phyloP scores from a whole-genome alignment of 2,113 vertebrate species.

The Laterallus jamaicensis region DNA sequence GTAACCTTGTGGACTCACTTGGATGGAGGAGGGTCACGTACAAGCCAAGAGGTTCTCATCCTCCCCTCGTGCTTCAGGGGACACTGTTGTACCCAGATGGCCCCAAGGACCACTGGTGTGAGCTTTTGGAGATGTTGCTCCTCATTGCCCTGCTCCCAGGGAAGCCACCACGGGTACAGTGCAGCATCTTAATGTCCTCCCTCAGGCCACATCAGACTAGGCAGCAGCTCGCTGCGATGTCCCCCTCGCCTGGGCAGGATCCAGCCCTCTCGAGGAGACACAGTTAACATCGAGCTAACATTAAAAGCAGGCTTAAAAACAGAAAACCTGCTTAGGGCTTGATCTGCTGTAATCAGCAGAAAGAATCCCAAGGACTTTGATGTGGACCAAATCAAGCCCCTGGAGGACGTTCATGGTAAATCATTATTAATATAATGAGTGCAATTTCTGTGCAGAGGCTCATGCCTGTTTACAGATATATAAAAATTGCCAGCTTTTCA shows the following conservation, averaged over 20 bases:
- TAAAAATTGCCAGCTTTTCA: constrained; percentile 52
- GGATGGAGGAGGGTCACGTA: not conserved
- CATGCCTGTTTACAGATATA: constrained; percentile 47
- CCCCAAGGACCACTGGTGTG: not conserved
- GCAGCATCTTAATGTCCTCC: not conserved
- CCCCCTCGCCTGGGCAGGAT: not conserved
- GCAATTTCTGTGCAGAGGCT: constrained; percentile 59
- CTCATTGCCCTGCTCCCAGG: not conserved
- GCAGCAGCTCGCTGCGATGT: fast-evolving
- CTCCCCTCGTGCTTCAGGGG: not conserved
- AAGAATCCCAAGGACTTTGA: constrained; percentile 69
- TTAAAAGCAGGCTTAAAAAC: constrained; percentile 22
- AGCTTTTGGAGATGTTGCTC: not conserved
- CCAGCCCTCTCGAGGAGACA: not conserved
- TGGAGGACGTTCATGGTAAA: constrained; percentile 59
- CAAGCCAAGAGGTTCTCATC: not conserved
- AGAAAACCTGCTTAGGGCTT: constrained; percentile 45
- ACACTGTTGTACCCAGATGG: not conserved
- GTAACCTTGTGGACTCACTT: not conserved
- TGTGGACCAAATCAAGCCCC: constrained; percentile 69
- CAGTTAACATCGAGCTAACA: not conserved
- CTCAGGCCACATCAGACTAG: fast-evolving
- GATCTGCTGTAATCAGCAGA: constrained; percentile 63
- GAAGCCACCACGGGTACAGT: not conserved
- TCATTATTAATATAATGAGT: constrained; percentile 70